Evolutionary conservation across 2,888 invertebrate genomes (phyloP).

Genomic region (Busseola fusca): DNA sequence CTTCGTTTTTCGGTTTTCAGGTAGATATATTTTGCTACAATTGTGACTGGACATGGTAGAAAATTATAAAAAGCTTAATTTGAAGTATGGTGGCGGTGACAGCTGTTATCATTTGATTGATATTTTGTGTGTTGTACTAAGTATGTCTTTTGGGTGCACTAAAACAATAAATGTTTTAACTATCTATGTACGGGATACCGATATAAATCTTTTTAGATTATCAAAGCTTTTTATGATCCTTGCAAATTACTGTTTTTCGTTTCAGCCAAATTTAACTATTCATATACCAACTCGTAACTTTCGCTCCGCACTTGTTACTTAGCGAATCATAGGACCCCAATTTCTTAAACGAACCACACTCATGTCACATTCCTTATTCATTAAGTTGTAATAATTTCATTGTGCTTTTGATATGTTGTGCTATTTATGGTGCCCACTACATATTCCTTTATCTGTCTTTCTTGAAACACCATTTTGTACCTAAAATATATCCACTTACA

Average conservation of each 20-base stretch:
- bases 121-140: too few species aligned
- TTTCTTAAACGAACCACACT: not conserved
- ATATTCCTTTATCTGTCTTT: not conserved
- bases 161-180: not conserved
- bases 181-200: not conserved
- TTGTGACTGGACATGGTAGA: not conserved
- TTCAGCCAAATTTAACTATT: not conserved
- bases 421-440: not conserved
- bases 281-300: not conserved
- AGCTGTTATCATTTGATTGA: not conserved
- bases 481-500: not conserved
- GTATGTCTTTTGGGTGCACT: not conserved
- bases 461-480: not conserved
- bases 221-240: not conserved
- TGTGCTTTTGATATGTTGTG: not conserved
- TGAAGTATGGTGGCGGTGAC: not conserved
- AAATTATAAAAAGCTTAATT: not conserved
- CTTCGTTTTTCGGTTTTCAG: conserved; percentile 64
- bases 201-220: not conserved
- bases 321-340: not conserved
- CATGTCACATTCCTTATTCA: too few species aligned
- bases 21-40: conserved; percentile 53
- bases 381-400: not conserved
- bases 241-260: not conserved
- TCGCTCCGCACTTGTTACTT: not conserved